A percentile compares a stretch with the other conserved stretches of the same genome.
Conservation (phyloP, 2,113 vertebrate genomes). For the Motacilla alba region DNA sequence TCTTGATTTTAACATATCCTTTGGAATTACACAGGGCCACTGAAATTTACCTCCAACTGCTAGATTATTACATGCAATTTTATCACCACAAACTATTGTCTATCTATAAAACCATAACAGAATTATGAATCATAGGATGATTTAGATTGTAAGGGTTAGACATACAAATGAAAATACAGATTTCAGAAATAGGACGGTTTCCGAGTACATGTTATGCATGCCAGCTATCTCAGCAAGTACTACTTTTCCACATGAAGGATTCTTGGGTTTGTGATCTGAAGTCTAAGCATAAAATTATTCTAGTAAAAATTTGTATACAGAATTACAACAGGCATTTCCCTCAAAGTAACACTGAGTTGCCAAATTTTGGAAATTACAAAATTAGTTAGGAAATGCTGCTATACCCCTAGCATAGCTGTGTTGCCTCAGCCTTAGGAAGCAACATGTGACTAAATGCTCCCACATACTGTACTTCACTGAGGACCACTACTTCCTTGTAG, state of each 20-base stretch:
- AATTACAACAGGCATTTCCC: neutral
- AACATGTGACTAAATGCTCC: neutral
- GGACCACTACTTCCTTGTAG: neutral
- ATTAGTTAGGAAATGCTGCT: neutral
- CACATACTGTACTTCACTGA: neutral
- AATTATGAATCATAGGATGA: constrained; percentile 43
- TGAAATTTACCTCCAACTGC: constrained; percentile 42
- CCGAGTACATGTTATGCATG: constrained; percentile 10
- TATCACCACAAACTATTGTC: neutral
- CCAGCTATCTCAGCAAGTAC: constrained; percentile 33
- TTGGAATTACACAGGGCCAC: constrained; percentile 1
- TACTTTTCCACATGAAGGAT: constrained; percentile 33
- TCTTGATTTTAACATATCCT: neutral
- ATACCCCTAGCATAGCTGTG: neutral
- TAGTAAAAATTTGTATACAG: constrained; percentile 4
- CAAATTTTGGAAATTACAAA: neutral
- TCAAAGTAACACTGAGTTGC: neutral
- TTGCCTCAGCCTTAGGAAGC: neutral
- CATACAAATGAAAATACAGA: constrained; percentile 10
- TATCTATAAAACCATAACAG: neutral
- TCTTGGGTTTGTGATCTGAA: constrained; percentile 46
- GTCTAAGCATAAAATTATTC: constrained; percentile 24
- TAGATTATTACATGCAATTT: constrained; percentile 31
- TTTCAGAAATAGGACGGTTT: constrained; percentile 52
- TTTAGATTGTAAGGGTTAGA: constrained; percentile 30